These are phyloP conservation scores for Ciconia stormi DNA, from an alignment of 2,113 vertebrate genomes.

Conservation along the genomic window DNA sequence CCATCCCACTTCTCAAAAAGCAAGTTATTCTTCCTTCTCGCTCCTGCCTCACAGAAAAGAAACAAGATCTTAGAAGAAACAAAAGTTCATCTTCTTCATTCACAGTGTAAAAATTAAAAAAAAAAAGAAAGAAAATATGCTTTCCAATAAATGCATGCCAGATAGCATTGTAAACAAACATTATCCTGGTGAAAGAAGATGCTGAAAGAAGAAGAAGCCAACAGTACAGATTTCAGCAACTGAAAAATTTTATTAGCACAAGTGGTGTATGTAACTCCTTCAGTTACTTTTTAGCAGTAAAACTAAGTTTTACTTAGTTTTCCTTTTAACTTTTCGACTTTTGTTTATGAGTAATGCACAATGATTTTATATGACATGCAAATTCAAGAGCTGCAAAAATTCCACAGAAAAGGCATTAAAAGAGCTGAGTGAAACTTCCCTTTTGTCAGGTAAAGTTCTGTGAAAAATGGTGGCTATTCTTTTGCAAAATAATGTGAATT, in stretches of 20 bases:
- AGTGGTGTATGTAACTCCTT: not conserved
- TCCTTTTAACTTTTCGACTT: too few relatives aligned
- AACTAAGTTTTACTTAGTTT: not conserved
- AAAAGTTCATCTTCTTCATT: not conserved
- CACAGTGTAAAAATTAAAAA: too few relatives aligned
- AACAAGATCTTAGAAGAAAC: not conserved
- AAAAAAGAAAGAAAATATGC: not conserved
- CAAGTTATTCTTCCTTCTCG: not conserved
- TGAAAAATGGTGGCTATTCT: not conserved
- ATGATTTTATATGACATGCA: not conserved
- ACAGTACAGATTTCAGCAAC: not conserved
- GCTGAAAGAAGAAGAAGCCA: not conserved
- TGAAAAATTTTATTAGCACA: not conserved
- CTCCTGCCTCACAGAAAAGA: not conserved
- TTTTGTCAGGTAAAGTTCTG: not conserved
- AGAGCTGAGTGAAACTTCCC: not conserved
- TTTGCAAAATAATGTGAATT: not conserved
- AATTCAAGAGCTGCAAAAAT: not conserved
- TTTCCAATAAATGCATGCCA: not conserved
- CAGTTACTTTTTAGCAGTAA: not conserved
- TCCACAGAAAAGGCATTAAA: not conserved
- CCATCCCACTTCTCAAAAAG: not conserved
- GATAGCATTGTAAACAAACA: not conserved
- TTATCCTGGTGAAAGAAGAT: not conserved
- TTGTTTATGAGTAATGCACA: not conserved